phyloP scores from a whole-genome alignment of 2,888 invertebrate species.

The Apodemia mormo region DNA sequence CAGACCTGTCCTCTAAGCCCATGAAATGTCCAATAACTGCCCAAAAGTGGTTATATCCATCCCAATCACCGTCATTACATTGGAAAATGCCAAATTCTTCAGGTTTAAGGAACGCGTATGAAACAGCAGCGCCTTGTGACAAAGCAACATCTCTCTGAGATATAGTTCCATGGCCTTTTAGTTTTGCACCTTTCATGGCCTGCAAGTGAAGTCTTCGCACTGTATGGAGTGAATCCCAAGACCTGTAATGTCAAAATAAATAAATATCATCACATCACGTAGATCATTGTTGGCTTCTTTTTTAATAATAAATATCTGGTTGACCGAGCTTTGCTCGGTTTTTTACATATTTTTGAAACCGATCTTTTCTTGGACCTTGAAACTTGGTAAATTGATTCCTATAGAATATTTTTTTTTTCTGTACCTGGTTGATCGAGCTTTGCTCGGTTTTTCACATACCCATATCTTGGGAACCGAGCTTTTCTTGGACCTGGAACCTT shows the following conservation, averaged over 20 bases:
- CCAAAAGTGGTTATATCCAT: slow-evolving; percentile 2
- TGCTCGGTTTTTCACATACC: no score
- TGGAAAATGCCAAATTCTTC: background rate
- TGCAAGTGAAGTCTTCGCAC: background rate
- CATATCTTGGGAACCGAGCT: no score
- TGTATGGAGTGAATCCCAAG: background rate
- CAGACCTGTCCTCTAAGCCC: background rate
- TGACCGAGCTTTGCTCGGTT: no score
- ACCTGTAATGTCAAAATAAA: background rate
- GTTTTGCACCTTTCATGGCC: background rate
- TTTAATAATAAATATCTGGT: no score
- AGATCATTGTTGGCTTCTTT: no score
- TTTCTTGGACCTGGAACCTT: no score
- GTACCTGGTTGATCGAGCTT: no score
- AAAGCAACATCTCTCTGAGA: background rate
- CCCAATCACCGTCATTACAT: background rate
- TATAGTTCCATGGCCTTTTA: background rate
- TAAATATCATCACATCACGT: no score
- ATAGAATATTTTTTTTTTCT: no score
- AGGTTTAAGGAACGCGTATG: background rate
- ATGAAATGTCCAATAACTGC: background rate
- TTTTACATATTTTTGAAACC: no score
- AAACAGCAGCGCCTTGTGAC: background rate
- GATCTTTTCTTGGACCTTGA: no score
- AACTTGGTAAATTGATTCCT: no score